Base-by-base conservation (phyloP, 2,888 invertebrate species). In the Melangyna quadrimaculata region DNA sequence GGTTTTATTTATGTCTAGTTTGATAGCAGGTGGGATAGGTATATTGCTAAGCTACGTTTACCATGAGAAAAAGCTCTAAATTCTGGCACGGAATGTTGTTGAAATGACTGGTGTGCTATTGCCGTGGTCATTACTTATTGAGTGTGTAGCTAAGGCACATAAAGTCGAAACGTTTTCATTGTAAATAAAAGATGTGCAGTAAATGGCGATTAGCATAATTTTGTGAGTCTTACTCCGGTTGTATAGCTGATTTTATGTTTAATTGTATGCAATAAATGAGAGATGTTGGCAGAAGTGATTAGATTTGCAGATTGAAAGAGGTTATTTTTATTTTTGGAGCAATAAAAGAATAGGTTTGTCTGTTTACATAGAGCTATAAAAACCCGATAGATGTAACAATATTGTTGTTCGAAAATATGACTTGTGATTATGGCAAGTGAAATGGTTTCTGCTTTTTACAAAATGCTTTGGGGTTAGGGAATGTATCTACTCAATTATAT, bases 141-240 rank as follows among this genome's bases (percentile, higher is more conserved):
- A 9, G 57, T 35, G 19, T 57, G 32, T 32, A 32, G 29, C 32
- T 32, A 57, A n/a, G 6, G 32, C 17, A 57, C 57, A 57, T 57
- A 35, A 57, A 57, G 32, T 35, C 7, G 22, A 14, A 57, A 35
- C 19, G 35, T 35, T 57, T 57, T 57, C 12, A 35, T 57, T 57
- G 17, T 19, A 57, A 57, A 57, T 57, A 57, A 57, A 57, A 35
- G 35, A 19, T 57, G n/a, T n/a, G 35, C 57, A 57, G 57, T 57
- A 57, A 57, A 57, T 57, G 14, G 57, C 32, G 57, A 57, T 57
- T 57, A 57, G 57, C 57, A 57, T 57, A 57, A 57, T 19, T 57
- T 57, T 32, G 55, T 35, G 35, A 57, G 57, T 14, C 17, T 17
- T 8, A 9, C 10, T n/a, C 0, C 10, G 17, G 14, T 14, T 51